These are phyloP conservation scores for Grammomys surdaster DNA, from an alignment of 2,113 vertebrate genomes.

Conservation along the genomic window DNA sequence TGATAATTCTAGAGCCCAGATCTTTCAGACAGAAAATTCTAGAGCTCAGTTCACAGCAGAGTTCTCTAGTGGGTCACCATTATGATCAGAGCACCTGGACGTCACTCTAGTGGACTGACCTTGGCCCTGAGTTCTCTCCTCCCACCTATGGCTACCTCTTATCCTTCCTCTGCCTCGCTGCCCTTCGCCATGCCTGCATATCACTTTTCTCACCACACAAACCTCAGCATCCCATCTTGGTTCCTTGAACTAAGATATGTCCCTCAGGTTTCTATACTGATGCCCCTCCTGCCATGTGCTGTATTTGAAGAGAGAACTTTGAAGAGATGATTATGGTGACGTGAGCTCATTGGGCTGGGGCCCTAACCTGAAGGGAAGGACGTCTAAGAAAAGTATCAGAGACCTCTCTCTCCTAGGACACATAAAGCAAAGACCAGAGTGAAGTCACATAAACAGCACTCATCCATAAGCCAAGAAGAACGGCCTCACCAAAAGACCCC, in stretches of 20 bases:
- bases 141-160: rapidly evolving
- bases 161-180: background rate
- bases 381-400: background rate
- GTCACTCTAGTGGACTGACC: rapidly evolving
- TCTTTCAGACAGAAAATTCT: background rate
- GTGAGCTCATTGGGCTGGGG: background rate
- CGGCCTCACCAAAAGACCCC: background rate
- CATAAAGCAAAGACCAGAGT: too few relatives aligned
- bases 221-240: background rate
- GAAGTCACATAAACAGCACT: background rate
- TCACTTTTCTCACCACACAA: background rate
- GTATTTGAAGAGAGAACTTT: background rate
- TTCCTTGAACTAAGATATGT: background rate
- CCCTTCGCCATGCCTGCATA: background rate
- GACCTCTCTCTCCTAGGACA: background rate
- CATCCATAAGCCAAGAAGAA: background rate
- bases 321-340: background rate
- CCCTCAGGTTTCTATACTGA: background rate
- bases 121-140: background rate
- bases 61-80: background rate
- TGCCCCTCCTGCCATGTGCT: background rate
- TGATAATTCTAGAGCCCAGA: background rate
- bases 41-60: background rate
- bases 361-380: background rate
- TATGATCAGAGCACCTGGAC: background rate